Conservation (phyloP, 2,888 invertebrate species). For the Patella ulyssiponensis region DNA sequence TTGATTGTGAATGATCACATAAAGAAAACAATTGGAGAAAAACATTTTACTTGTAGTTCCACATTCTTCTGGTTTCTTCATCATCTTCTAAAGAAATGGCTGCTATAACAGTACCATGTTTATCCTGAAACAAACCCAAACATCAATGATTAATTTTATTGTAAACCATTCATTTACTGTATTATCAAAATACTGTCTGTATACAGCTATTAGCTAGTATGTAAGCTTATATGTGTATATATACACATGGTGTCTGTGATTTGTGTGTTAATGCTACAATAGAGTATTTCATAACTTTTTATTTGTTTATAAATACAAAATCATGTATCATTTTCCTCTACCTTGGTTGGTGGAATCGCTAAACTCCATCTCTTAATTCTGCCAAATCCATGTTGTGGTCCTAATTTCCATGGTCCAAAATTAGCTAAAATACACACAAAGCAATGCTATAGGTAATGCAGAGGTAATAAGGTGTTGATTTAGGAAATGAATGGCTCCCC, state of each 20-base stretch:
- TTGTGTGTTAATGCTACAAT: too few species aligned
- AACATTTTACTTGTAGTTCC: slow-evolving; percentile 82
- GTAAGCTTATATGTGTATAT: too few species aligned
- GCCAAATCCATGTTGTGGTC: slow-evolving; percentile 97
- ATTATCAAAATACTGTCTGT: too few species aligned
- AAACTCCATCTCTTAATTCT: slow-evolving; percentile 92
- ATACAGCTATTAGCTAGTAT: too few species aligned
- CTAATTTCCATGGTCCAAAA: slow-evolving; percentile 95
- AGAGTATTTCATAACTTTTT: too few species aligned
- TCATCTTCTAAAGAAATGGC: slow-evolving; percentile 93
- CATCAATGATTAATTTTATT: neutral
- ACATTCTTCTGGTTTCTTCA: slow-evolving; percentile 92
- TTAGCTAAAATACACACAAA: slow-evolving; percentile 80
- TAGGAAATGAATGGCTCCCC: neutral
- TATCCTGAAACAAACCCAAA: slow-evolving; percentile 35
- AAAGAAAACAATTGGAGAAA: too few species aligned
- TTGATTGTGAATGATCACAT: too few species aligned
- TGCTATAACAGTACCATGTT: slow-evolving; percentile 82
- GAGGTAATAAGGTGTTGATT: neutral
- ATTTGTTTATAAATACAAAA: too few species aligned
- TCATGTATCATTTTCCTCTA: too few species aligned
- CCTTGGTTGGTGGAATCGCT: slow-evolving; percentile 88
- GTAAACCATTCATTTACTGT: too few species aligned
- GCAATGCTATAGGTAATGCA: neutral
- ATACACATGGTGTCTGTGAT: too few species aligned